Percentiles rank a stretch among this genome's conserved stretches.
Evolutionary conservation across 2,113 vertebrate species (phyloP).

Genomic region (Microcebus jonahi): DNA sequence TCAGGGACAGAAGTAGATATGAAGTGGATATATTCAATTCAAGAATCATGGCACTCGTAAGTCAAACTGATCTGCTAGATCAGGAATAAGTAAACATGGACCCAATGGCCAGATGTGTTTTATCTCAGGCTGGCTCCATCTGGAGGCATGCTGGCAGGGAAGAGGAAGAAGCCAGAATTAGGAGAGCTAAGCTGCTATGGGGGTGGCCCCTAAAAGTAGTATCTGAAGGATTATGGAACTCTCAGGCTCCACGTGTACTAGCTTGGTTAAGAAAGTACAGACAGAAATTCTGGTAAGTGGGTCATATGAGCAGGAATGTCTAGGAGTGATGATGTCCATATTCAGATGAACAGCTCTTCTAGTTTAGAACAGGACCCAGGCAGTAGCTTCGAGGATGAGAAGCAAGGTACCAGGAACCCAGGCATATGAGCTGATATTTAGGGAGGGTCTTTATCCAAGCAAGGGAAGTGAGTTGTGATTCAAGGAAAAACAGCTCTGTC

Average conservation of each 20-base stretch:
- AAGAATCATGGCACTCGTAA: neutral
- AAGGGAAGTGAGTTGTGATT: neutral
- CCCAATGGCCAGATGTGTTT: neutral
- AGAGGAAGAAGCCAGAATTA: neutral
- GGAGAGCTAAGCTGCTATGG: neutral
- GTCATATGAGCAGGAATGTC: neutral
- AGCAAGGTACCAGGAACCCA: neutral
- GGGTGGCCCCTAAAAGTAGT: neutral
- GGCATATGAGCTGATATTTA: neutral
- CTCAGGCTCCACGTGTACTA: neutral
- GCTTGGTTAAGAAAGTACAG: neutral
- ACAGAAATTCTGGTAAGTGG: neutral
- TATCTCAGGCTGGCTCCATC: neutral
- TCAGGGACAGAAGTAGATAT: neutral
- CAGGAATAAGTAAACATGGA: neutral
- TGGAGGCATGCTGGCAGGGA: neutral
- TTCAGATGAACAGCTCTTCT: neutral
- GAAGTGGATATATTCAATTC: neutral
- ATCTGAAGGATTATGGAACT: neutral
- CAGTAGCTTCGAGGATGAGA: neutral
- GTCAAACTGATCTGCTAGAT: neutral
- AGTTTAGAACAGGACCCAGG: neutral
- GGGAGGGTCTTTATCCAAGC: neutral
- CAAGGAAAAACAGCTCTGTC: constrained; percentile 13
- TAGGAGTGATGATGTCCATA: neutral